Conservation (phyloP, 2,113 vertebrate species). For the Phyllostomus hastatus region DNA sequence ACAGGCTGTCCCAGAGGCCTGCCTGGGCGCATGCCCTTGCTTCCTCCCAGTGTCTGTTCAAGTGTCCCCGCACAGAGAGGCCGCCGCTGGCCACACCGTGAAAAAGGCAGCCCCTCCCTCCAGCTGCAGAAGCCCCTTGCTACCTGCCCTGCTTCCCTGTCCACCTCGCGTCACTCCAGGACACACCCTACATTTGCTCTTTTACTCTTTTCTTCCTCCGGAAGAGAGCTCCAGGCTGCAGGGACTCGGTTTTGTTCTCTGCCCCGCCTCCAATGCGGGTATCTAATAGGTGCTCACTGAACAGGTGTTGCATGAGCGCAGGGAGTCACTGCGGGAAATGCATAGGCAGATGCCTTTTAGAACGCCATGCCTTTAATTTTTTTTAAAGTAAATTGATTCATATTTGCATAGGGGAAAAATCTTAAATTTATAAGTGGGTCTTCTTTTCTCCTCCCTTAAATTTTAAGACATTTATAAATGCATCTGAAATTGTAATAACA, state of each 20-base stretch:
- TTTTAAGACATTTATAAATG: constrained; percentile 49
- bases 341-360: background rate
- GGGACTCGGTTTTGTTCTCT: background rate
- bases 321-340: background rate
- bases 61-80: background rate
- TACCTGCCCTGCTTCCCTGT: background rate
- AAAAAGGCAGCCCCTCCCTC: background rate
- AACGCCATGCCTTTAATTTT: background rate
- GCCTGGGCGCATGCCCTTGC: background rate
- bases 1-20: background rate
- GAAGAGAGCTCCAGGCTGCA: background rate
- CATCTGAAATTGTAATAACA: constrained; percentile 31
- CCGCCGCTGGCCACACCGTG: background rate
- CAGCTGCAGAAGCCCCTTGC: background rate
- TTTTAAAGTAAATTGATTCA: background rate
- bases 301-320: background rate
- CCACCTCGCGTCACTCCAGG: rapidly evolving
- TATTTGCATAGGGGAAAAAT: background rate
- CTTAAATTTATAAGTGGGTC: background rate
- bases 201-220: background rate
- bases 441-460: background rate
- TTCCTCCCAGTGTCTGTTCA: background rate
- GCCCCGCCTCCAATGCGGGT: background rate
- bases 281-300: background rate
- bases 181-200: rapidly evolving